Evolutionary conservation across 2,888 invertebrate genomes (phyloP).

Genomic region (Penaeus monodon): DNA sequence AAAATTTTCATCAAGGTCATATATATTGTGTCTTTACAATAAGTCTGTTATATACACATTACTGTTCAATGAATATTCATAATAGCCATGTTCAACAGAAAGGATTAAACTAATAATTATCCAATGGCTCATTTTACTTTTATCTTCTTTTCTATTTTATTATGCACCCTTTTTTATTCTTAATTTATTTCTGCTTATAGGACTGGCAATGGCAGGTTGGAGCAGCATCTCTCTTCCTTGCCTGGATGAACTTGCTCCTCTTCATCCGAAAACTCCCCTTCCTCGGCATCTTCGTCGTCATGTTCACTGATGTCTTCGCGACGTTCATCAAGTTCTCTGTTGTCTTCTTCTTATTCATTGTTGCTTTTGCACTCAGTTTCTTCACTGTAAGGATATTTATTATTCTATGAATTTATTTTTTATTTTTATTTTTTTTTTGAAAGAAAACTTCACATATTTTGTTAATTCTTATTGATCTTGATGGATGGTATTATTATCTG

Average conservation of each 20-base stretch:
- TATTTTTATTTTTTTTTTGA: not conserved
- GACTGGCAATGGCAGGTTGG: slow-evolving; percentile 68
- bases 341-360: slow-evolving; percentile 69
- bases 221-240: slow-evolving; percentile 71
- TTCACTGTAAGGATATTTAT: slow-evolving; percentile 64
- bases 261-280: slow-evolving; percentile 69
- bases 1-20: too few species aligned
- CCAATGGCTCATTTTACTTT: too few species aligned
- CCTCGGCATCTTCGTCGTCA: slow-evolving; percentile 70
- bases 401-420: not conserved
- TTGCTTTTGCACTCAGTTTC: slow-evolving; percentile 68
- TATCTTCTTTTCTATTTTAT: not conserved
- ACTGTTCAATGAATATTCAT: not conserved
- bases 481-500: too few species aligned
- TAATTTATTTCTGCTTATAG: slow-evolving; percentile 13
- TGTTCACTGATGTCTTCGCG: slow-evolving; percentile 69
- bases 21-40: too few species aligned
- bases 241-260: slow-evolving; percentile 70
- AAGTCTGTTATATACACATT: too few species aligned
- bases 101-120: not conserved
- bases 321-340: slow-evolving; percentile 70
- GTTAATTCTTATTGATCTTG: too few species aligned
- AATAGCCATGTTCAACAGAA: not conserved
- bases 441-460: too few species aligned
- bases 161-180: not conserved